Base-by-base conservation (phyloP, 2,797 vertebrate genomes). In the Gallirallus australis region DNA sequence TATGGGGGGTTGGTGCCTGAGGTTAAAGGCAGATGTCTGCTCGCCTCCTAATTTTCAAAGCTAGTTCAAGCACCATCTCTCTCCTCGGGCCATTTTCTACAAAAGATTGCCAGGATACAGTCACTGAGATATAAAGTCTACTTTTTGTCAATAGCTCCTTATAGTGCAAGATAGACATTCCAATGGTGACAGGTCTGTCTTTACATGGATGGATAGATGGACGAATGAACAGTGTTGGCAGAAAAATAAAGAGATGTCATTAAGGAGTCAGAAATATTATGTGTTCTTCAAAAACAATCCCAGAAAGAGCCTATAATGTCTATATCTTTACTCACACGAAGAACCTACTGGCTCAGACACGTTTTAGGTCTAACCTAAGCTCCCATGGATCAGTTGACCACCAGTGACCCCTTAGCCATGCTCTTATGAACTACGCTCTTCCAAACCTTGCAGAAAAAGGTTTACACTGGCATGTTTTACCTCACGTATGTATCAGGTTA, bases 171-270 rank as follows among this genome's bases (percentile, higher is more conserved):
- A 65, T 27, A 76, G 76, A 53, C 83, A 70, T 20, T 84, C 52
- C 40, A 60, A 27, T 45, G 42, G 68, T 77, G 71, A 76, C 48
- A 82, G 39, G 37, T 90, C 61, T 68, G 54, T 73, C 68, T 91
- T 86, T 84, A 53, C n/a, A 15, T n/a, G 56, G 20, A 28, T 96
- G 79, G 33, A n/a, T 60, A 81, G 65, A 63, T 50, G 56, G 71
- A 89, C 76, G 3, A 87, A n/a, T 83, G 75, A 94, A 90, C 47
- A 61, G 69, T 40, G 76, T 78, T 89, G 76, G 73, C 77, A 88
- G 50, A 63, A 64, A 72, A 95, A 82, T 11, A 19, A 37, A 93
- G 47, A 21, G n/a, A 83, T 76, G n/a, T 61, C 48, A 78, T 91
- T 87, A 92, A 82, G 5, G 57, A 89, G 42, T 59, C 52, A 39